Evolutionary conservation across 2,888 invertebrate species (phyloP).

Genomic region (Drosophila longiperda): DNA sequence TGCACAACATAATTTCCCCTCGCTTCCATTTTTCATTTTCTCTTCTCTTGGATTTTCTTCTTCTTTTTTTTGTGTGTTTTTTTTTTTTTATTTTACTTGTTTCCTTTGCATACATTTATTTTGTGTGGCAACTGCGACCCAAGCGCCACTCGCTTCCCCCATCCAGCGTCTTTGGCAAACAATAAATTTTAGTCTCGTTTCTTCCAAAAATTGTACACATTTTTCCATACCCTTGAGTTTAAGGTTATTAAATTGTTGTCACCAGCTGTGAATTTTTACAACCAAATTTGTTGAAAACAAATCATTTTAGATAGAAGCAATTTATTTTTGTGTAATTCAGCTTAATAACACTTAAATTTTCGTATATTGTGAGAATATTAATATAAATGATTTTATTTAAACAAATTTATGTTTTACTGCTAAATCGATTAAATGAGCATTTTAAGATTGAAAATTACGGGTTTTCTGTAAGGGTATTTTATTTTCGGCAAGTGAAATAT

Average conservation of each 20-base stretch:
- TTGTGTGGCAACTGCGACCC: slow-evolving; percentile 3
- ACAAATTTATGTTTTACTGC: no score
- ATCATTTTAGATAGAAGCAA: not conserved
- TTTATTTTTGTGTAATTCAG: not conserved
- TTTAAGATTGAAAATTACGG: not conserved
- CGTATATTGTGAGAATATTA: no score
- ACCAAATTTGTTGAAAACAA: not conserved
- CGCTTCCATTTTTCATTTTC: slow-evolving; percentile 10
- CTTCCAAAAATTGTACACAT: slow-evolving; percentile 16
- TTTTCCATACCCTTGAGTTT: slow-evolving; percentile 10
- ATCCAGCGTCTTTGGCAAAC: slow-evolving; percentile 39
- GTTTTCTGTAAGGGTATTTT: not conserved
- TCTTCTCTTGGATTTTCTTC: not conserved
- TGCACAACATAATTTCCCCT: slow-evolving; percentile 71
- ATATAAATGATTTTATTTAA: no score
- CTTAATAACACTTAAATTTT: not conserved
- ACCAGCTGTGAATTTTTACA: not conserved
- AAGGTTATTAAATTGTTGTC: slow-evolving; percentile 21
- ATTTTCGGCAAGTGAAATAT: not conserved
- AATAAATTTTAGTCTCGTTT: slow-evolving; percentile 42
- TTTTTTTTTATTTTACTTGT: not conserved
- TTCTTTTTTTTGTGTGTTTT: not conserved
- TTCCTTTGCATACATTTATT: slow-evolving; percentile 36
- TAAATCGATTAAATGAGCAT: not conserved
- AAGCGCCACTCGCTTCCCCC: not conserved